A percentile compares a stretch with the other conserved stretches of the same genome.
Conservation (phyloP, 2,888 invertebrate species). For the Mythimna impura region DNA sequence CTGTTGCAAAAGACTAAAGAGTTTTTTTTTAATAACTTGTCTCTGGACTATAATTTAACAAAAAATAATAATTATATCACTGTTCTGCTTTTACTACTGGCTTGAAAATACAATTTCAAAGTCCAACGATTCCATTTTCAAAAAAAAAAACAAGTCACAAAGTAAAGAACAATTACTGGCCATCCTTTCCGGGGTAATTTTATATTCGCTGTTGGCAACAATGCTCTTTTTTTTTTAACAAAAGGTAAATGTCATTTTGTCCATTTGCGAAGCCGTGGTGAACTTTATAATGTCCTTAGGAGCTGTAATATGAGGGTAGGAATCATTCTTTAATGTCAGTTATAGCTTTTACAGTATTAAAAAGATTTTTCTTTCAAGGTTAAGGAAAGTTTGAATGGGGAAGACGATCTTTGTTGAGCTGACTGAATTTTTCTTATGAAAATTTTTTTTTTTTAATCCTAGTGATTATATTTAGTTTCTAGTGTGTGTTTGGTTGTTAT, state of each 20-base stretch:
- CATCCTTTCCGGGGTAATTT: conserved; percentile 57
- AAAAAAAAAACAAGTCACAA: conserved; percentile 20
- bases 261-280: conserved; percentile 37
- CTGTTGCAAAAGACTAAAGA: background rate
- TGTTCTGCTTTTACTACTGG: background rate
- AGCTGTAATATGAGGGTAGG: conserved; percentile 45
- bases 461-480: too few species aligned
- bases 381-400: conserved; percentile 24
- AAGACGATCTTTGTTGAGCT: conserved; percentile 30
- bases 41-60: background rate
- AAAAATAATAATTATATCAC: background rate
- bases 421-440: background rate
- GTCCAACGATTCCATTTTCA: conserved; percentile 5
- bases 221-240: conserved; percentile 34
- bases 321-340: conserved; percentile 48
- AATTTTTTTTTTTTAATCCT: background rate
- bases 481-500: too few species aligned
- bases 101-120: conserved; percentile 6
- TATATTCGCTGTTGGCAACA: conserved; percentile 47
- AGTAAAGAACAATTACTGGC: conserved; percentile 58
- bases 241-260: conserved; percentile 49
- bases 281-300: conserved; percentile 57
- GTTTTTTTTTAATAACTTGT: too few species aligned
- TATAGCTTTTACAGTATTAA: conserved; percentile 30
- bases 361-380: conserved; percentile 30